Percentiles rank a stretch among this genome's conserved stretches.
These are phyloP conservation scores for Endotricha flammealis DNA, from an alignment of 2,888 invertebrate genomes.

Conservation along the genomic window DNA sequence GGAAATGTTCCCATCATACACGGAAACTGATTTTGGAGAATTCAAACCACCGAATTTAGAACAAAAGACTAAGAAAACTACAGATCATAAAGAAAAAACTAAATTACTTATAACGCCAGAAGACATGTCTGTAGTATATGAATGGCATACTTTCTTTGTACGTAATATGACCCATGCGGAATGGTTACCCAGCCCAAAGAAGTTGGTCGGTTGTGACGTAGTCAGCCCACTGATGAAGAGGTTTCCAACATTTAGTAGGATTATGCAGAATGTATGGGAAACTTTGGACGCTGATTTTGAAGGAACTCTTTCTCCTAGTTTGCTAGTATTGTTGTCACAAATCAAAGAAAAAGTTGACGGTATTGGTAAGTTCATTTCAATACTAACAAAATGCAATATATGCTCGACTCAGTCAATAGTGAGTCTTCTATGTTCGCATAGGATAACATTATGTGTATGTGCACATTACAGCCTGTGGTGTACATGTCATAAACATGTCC, in stretches of 20 bases:
- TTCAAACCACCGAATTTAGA: conserved; percentile 76
- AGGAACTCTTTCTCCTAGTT: conserved; percentile 71
- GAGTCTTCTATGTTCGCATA: too few relatives aligned
- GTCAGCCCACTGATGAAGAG: conserved; percentile 75
- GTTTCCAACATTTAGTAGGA: conserved; percentile 76
- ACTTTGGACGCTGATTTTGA: conserved; percentile 76
- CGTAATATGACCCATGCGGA: conserved; percentile 76
- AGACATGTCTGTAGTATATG: conserved; percentile 78
- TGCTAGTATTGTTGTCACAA: conserved; percentile 77
- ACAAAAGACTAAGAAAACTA: conserved; percentile 51
- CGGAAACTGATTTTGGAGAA: conserved; percentile 84
- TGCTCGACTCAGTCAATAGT: too few relatives aligned
- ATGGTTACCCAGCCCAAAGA: conserved; percentile 76
- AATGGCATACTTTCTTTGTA: conserved; percentile 80
- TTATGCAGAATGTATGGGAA: conserved; percentile 71
- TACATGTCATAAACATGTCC: too few relatives aligned
- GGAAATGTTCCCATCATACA: conserved; percentile 83
- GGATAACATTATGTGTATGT: too few relatives aligned
- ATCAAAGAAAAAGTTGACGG: conserved; percentile 70
- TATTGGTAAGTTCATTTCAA: conserved; percentile 38
- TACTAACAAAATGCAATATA: not conserved
- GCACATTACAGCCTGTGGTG: too few relatives aligned
- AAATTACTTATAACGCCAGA: conserved; percentile 62
- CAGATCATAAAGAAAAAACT: conserved; percentile 36
- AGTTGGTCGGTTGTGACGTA: conserved; percentile 57